Percentiles rank a stretch among this genome's conserved stretches.
Evolutionary conservation across 2,888 invertebrate genomes (phyloP).

Genomic region (Pandemis heparana): DNA sequence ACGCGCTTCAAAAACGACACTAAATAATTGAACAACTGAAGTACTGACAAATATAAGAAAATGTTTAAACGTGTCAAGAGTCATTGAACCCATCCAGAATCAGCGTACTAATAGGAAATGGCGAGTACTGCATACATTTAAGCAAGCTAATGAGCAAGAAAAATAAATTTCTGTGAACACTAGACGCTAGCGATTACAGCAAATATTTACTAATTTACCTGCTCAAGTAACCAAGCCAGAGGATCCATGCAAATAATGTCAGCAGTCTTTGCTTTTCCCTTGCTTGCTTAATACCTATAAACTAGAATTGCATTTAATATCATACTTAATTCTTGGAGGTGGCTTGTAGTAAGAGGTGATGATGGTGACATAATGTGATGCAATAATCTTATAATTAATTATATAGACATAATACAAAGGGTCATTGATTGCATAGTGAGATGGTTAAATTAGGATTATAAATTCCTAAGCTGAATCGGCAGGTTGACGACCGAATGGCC

Average conservation of each 20-base stretch:
- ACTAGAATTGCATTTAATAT: not conserved
- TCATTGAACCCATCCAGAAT: conserved; percentile 24
- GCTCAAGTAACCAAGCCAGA: conserved; percentile 17
- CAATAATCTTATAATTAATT: not conserved
- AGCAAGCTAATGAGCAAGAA: conserved; percentile 8
- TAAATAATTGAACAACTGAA: conserved; percentile 18
- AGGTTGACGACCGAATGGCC: too few species aligned
- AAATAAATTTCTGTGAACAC: conserved; percentile 22
- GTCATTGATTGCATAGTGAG: not conserved
- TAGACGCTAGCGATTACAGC: conserved; percentile 14
- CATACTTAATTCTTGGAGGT: too few species aligned
- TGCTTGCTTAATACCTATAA: not conserved
- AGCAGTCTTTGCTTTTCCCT: conserved; percentile 14
- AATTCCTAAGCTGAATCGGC: not conserved
- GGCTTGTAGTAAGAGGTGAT: too few species aligned
- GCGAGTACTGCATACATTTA: not conserved
- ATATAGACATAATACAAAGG: not conserved
- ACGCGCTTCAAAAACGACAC: conserved; percentile 19
- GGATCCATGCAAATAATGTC: conserved; percentile 23
- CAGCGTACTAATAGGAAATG: conserved; percentile 9
- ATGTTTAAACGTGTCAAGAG: conserved; percentile 14
- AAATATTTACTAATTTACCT: conserved; percentile 30
- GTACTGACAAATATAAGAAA: not conserved
- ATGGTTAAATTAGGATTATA: not conserved
- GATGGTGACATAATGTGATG: not conserved